Evolutionary conservation across 2,888 invertebrate genomes (phyloP).

Genomic region (Dichetophora obliterata): DNA sequence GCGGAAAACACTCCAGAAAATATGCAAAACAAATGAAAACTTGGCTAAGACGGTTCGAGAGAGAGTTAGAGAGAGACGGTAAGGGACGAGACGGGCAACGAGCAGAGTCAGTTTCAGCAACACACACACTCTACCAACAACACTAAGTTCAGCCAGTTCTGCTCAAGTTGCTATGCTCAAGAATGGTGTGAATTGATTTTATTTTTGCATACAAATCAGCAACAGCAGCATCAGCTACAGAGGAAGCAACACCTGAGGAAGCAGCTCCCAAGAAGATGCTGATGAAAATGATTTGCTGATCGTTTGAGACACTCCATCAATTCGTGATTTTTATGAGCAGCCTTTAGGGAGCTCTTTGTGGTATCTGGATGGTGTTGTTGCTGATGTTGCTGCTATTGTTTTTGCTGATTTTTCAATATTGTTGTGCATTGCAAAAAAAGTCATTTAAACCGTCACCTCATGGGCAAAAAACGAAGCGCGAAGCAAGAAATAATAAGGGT

Average conservation of each 20-base stretch:
- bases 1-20: not conserved
- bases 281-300: slow-evolving; percentile 67
- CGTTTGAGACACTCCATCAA: slow-evolving; percentile 68
- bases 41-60: no score
- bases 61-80: no score
- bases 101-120: not conserved
- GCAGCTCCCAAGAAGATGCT: slow-evolving; percentile 41
- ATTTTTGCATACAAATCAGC: slow-evolving; percentile 43
- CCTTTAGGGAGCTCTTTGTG: slow-evolving; percentile 15
- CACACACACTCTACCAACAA: not conserved
- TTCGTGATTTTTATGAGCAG: slow-evolving; percentile 68
- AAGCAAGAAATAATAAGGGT: not conserved
- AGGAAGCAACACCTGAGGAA: slow-evolving; percentile 12
- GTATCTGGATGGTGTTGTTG: not conserved
- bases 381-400: not conserved
- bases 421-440: not conserved
- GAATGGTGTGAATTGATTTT: slow-evolving; percentile 37
- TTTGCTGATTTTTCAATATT: slow-evolving; percentile 25
- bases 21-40: slow-evolving; percentile 1
- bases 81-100: no score
- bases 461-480: not conserved
- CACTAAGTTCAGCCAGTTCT: not conserved
- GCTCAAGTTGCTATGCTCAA: not conserved
- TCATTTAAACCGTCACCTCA: slow-evolving; percentile 13
- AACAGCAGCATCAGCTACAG: slow-evolving; percentile 46